Evolutionary conservation across 2,113 vertebrate genomes (phyloP), one percentile per base, ranked within the genome.

Genomic region (Hucho hucho): DNA sequence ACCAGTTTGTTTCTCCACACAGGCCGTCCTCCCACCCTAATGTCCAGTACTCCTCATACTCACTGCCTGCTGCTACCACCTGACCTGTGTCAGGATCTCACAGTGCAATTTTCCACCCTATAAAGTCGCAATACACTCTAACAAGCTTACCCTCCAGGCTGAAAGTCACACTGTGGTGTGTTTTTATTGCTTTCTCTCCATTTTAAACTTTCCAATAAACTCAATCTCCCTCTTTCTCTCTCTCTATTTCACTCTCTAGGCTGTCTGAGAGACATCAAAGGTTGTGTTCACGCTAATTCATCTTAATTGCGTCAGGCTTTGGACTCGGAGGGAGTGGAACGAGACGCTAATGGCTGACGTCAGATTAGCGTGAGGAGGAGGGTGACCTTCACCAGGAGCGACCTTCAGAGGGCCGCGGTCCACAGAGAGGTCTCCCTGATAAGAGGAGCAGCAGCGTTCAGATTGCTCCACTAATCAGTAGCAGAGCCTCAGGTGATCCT

Each of bases 261-360:
- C 22, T 64, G 9, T 64, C 22, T 13, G 22, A 43, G 26, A 29
- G 37, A 22, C 22, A 24, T 22, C 69, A 3, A 70, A 56, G 69
- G 69, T 56, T 53, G 18, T 64, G 68, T 47, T 29, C 49, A 64
- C 59, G 56, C 61, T 76, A 70, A 81, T 81, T 65, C 32, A 75
- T 77, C 79, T 78, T 61, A 74, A 76, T 79, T 84, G 28, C n/a
- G n/a, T 66, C 77, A 64, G 16, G 66, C 73, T 47, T 53, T 69
- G 32, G 66, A 74, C 26, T 67, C 18, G 29, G 47, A 74, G 43
- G 65, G 74, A 74, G 70, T 29, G 74, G 32, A 76, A 75, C 32
- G 32, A 64, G 53, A 47, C 18, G 28, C 64, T 53, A 72, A 71
- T 79, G 70, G 63, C 59, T 56, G 70, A 73, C 61, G 72, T 74